These are phyloP conservation scores for Xenentodon cancila DNA, from an alignment of 2,797 vertebrate genomes.

Conservation along the genomic window DNA sequence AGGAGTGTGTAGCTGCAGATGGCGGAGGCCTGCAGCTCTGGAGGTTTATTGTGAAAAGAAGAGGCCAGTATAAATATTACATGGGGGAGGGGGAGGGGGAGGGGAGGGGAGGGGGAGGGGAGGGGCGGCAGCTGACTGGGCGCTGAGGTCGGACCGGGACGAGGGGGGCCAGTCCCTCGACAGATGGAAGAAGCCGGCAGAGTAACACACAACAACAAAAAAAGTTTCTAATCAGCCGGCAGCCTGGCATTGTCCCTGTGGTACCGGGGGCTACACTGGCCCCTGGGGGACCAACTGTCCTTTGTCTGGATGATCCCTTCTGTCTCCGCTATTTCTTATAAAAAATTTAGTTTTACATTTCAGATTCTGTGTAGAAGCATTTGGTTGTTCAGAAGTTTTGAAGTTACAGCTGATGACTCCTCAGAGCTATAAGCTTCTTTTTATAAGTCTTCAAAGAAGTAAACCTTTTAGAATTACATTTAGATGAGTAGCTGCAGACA, in stretches of 20 bases:
- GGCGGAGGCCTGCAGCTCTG: slow-evolving; percentile 74
- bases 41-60: slow-evolving; percentile 73
- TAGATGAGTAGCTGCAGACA: no score
- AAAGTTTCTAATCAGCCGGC: slow-evolving; percentile 85
- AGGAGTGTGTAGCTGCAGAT: slow-evolving; percentile 85
- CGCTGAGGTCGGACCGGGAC: slow-evolving; percentile 71
- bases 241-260: slow-evolving; percentile 84
- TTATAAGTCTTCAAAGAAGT: not conserved
- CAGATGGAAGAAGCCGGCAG: slow-evolving; percentile 92
- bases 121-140: slow-evolving; percentile 90
- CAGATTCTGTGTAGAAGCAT: not conserved
- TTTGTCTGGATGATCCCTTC: slow-evolving; percentile 80
- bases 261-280: slow-evolving; percentile 70
- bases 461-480: no score
- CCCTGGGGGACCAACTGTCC: slow-evolving; percentile 78
- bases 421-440: slow-evolving; percentile 12
- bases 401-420: slow-evolving; percentile 30
- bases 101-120: slow-evolving; percentile 71
- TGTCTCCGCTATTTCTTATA: not conserved
- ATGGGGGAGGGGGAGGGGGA: slow-evolving; percentile 80
- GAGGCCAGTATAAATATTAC: slow-evolving; percentile 93
- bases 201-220: slow-evolving; percentile 69
- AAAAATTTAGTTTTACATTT: slow-evolving; percentile 9
- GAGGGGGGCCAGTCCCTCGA: slow-evolving; percentile 83
- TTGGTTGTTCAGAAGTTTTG: slow-evolving; percentile 7